Base-by-base conservation (phyloP, 2,888 invertebrate species). In the Platerodrilus igneus region DNA sequence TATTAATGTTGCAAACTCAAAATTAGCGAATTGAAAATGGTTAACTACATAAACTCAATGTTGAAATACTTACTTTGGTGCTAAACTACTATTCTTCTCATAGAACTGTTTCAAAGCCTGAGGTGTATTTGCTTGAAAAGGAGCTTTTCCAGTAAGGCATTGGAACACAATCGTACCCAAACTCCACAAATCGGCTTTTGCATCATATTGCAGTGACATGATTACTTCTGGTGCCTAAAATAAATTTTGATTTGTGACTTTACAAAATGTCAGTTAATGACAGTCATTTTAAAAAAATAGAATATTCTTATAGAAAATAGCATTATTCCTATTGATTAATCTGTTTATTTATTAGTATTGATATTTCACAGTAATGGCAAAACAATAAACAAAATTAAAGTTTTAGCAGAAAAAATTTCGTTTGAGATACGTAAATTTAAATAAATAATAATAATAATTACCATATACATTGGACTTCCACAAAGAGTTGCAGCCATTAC, bases 381-480 rank as follows among this genome's bases (percentile, higher is more conserved):
- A n/a, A n/a, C n/a, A n/a, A n/a, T n/a, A n/a, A n/a, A n/a, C n/a
- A n/a, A n/a, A n/a, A n/a, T n/a, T n/a, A n/a, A n/a, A n/a, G n/a
- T n/a, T n/a, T n/a, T n/a, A n/a, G n/a, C n/a, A n/a, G n/a, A n/a
- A n/a, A n/a, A n/a, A n/a, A n/a, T n/a, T n/a, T n/a, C n/a, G n/a
- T n/a, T 11, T 9, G 8, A 26, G n/a, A 25, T 11, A 10, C n/a
- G n/a, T 26, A 8, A 15, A 15, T 21, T 31, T 37, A 50, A 49
- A 38, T 0, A 9, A 15, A 2, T 18, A 14, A 10, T 20, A n/a
- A 31, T 8, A 20, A n/a, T n/a, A 44, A 62, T 75, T 72, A 92
- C 93, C 97, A 99, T 99, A 66, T 99, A 99, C 99, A 99, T 99
- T 8, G 99, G 99, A 29, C 97, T 99, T 28, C 99, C 99, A 70